Conservation (phyloP, 2,888 invertebrate species). For the Tachina lurida region DNA sequence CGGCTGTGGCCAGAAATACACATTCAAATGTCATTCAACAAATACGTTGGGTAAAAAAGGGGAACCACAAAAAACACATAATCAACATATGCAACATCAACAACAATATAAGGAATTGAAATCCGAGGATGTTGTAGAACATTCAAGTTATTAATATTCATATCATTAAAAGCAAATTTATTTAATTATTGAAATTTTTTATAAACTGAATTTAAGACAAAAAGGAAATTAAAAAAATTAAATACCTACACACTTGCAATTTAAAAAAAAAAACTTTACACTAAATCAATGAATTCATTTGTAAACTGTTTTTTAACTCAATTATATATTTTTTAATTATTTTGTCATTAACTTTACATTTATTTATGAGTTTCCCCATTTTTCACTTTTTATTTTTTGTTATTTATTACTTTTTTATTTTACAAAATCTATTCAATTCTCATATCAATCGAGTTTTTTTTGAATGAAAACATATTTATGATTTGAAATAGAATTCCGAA, state of each 20-base stretch:
- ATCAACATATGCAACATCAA: slow-evolving; percentile 35
- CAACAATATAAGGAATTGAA: slow-evolving; percentile 55
- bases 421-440: slow-evolving; percentile 7
- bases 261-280: slow-evolving; percentile 5
- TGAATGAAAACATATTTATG: background rate
- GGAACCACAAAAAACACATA: slow-evolving; percentile 43
- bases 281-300: slow-evolving; percentile 21
- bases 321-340: slow-evolving; percentile 26
- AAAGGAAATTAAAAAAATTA: background rate
- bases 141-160: slow-evolving; percentile 40
- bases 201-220: slow-evolving; percentile 24
- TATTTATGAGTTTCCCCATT: slow-evolving; percentile 25
- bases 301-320: slow-evolving; percentile 11
- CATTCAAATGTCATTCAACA: slow-evolving; percentile 55
- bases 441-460: background rate
- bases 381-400: slow-evolving; percentile 42
- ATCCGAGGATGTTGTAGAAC: slow-evolving; percentile 31
- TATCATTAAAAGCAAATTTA: slow-evolving; percentile 9
- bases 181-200: slow-evolving; percentile 43
- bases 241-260: background rate
- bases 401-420: slow-evolving; percentile 57
- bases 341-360: slow-evolving; percentile 54
- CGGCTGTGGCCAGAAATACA: slow-evolving; percentile 50
- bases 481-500: slow-evolving; percentile 22
- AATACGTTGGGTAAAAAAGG: slow-evolving; percentile 57